Evolutionary conservation across 2,113 vertebrate genomes (phyloP), one percentile per base, ranked within the genome.

Genomic region (Furnarius figulus): DNA sequence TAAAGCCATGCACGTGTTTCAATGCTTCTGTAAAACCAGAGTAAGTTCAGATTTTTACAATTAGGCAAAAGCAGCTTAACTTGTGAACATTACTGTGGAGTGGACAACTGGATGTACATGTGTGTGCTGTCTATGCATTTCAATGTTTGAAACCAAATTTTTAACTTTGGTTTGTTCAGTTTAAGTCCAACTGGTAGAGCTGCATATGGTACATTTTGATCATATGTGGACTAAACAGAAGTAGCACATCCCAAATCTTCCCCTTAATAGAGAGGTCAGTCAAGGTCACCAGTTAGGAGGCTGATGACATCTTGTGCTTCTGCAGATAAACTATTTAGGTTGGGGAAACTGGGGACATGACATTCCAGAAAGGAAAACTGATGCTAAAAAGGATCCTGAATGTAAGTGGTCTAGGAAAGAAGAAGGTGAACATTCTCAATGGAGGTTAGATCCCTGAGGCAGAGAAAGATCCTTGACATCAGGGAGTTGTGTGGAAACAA

Each of bases 71-170:
- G 18, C 35, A 93, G 35, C 56, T 89, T 62, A 52, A 47, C n/a
- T 12, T 33, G 22, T 20, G 56, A 83, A 25, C 40, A 13, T 39
- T 47, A 55, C 4, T 55, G 35, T 20, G 37, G 18, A 59, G 12
- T 14, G n/a, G 35, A 27, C 20, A 84, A 44, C 6, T 56, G 78
- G 14, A 71, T 25, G 33, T 22, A 61, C 2, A 0, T 14, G 58
- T 27, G 25, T 19, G 9, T 9, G 15, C 37, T 65, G 55, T 42
- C 6, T 44, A 12, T 49, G 23, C 0, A 0, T 19, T 44, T 33
- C 22, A 56, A 50, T 23, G 30, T 46, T 31, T 56, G 14, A 83
- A 83, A 58, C 9, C 0, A 4, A 87, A 37, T 24, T 23, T 37
- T 27, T 5, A 40, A 63, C 37, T 53, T 31, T 53, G 31, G 39